Percentiles rank a stretch among this genome's conserved stretches.
Conservation (phyloP, 2,113 vertebrate genomes). For the Syngnathus typhle region DNA sequence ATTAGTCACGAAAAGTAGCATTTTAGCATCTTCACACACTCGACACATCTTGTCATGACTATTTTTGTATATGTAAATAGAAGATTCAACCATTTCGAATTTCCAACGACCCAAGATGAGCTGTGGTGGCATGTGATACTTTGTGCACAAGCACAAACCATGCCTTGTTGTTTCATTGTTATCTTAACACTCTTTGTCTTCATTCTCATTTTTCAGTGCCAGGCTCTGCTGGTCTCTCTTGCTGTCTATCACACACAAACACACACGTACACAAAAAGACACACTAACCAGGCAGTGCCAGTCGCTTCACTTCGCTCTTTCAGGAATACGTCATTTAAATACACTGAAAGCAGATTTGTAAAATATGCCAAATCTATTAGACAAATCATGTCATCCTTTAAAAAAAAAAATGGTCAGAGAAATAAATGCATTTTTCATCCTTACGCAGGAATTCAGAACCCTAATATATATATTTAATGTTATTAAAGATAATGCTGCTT, state of each 20-base stretch:
- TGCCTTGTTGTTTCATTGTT: slow-evolving; percentile 38
- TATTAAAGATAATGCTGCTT: neutral
- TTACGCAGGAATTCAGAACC: too few species aligned
- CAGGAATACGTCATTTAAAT: too few species aligned
- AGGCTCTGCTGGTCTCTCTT: slow-evolving; percentile 1
- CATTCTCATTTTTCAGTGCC: slow-evolving; percentile 4
- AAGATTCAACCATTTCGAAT: too few species aligned
- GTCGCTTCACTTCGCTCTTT: slow-evolving; percentile 26
- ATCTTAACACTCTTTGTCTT: slow-evolving; percentile 12
- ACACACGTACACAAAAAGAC: neutral
- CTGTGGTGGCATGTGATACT: slow-evolving; percentile 6
- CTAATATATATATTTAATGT: neutral
- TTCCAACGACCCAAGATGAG: slow-evolving; percentile 5
- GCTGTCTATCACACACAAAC: neutral
- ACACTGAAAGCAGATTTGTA: neutral
- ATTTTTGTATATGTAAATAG: too few species aligned
- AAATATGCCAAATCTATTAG: too few species aligned
- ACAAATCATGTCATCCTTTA: too few species aligned
- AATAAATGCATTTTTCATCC: too few species aligned
- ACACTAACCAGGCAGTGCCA: slow-evolving; percentile 39
- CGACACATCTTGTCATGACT: neutral
- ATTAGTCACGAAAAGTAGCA: neutral
- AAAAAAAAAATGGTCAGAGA: too few species aligned
- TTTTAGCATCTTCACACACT: neutral
- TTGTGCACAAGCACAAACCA: neutral